These are phyloP conservation scores for Chinchilla lanigera DNA, from an alignment of 2,113 vertebrate species.

Conservation along the genomic window DNA sequence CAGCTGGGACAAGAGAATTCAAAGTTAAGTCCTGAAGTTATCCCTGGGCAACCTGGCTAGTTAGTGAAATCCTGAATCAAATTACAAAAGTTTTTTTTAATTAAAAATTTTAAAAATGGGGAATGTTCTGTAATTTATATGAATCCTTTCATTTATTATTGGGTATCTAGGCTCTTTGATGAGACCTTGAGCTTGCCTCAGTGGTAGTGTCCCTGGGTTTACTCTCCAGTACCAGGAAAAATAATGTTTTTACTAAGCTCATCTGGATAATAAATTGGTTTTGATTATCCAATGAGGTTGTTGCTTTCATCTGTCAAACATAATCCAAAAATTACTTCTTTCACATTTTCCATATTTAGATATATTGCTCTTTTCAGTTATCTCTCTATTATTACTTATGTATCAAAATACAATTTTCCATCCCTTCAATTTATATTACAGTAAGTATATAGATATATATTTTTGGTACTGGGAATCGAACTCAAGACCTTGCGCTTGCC, in stretches of 20 bases:
- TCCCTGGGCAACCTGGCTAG: not conserved
- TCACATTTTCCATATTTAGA: not conserved
- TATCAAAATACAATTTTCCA: not conserved
- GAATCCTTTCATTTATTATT: no score
- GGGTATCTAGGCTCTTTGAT: no score
- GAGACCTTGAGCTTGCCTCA: no score
- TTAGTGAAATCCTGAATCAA: not conserved
- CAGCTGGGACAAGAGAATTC: not conserved
- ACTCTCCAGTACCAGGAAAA: no score
- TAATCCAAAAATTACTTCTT: not conserved
- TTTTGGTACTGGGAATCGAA: no score
- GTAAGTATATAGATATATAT: not conserved
- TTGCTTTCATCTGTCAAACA: not conserved
- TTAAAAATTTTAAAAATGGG: not conserved
- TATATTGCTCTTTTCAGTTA: not conserved
- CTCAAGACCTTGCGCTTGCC: no score
- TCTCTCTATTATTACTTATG: not conserved
- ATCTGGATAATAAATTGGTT: not conserved
- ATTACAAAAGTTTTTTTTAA: not conserved
- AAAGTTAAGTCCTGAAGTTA: not conserved
- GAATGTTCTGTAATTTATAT: no score
- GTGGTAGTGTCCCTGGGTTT: not conserved
- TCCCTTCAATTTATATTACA: not conserved
- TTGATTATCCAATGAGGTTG: not conserved
- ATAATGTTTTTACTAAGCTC: not conserved